phyloP scores from a whole-genome alignment of 2,113 vertebrate genomes.

The Galeopterus variegatus region DNA sequence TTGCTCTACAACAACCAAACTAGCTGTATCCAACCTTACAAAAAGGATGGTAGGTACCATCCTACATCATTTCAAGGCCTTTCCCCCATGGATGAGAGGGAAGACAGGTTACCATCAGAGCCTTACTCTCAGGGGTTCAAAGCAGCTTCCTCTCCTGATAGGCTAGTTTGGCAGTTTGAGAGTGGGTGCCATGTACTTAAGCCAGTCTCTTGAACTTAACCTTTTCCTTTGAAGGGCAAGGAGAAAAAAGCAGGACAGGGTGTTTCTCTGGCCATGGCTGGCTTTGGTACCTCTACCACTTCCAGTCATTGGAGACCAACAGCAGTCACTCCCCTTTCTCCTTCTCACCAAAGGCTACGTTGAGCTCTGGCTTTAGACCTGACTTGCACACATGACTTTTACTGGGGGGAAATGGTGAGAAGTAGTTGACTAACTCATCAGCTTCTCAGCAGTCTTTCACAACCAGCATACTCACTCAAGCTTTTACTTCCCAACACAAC shows the following conservation, averaged over 20 bases:
- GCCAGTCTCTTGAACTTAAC: background rate
- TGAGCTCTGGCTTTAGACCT: background rate
- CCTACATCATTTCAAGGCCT: background rate
- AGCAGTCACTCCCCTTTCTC: background rate
- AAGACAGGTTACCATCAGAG: background rate
- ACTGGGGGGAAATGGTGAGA: background rate
- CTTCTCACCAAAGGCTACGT: background rate
- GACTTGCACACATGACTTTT: background rate
- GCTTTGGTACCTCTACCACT: background rate
- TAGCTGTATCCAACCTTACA: background rate
- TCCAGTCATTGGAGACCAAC: background rate
- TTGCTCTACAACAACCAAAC: background rate
- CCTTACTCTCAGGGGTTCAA: background rate
- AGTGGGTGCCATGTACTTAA: too few species aligned
- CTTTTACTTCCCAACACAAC: background rate
- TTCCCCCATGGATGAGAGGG: background rate
- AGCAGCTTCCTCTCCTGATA: background rate
- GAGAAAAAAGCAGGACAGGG: background rate
- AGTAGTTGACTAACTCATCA: background rate
- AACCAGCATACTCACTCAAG: background rate
- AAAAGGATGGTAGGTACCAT: background rate
- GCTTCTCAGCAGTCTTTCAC: background rate
- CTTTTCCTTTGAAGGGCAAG: background rate
- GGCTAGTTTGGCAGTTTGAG: background rate
- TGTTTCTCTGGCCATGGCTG: background rate